Evolutionary conservation across 2,113 vertebrate species (phyloP), one percentile per base, ranked within the genome.

Genomic region (Chlamydotis undulata): DNA sequence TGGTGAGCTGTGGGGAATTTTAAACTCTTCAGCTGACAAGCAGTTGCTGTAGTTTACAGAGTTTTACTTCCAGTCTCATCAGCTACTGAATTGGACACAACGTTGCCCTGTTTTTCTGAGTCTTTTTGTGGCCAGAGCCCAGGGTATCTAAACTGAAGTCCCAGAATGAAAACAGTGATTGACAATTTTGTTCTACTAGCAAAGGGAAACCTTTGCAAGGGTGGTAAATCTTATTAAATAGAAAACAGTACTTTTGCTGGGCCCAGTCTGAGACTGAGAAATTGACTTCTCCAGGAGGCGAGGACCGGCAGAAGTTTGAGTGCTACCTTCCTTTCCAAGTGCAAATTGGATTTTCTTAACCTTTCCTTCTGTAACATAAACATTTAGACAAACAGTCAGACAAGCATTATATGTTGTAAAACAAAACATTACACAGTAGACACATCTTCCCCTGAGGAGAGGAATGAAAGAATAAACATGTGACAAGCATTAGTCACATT

Each of bases 331-430:
- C 60, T 90, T 96, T 89, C 88, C 52, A 60, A 67, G 68, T 67
- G 83, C 22, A 93, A 95, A 95, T 86, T 96, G 74, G 43, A 90
- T 95, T 97, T 96, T 61, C 76, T 90, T 96, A 94, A 96, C 88
- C 92, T 96, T 95, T 94, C 82, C 33, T 89, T 90, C 87, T 78
- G 68, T 86, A 92, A 90, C 70, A 56, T 88, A 96, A 96, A 95
- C 85, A 60, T 90, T 91, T 93, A 93, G 93, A 94, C 60, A 69
- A 90, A 92, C 64, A 97, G 74, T 93, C 80, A 95, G 74, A 84
- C 83, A 71, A 91, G 49, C 61, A 87, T 82, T 96, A 75, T 92
- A 84, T 75, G 80, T 87, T 96, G 90, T 96, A 95, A 92, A 97
- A 90, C 93, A 96, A 94, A 96, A 60, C 88, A 64, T 59, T 93